Evolutionary conservation across 2,113 vertebrate genomes (phyloP).

Genomic region (Calonectris borealis): DNA sequence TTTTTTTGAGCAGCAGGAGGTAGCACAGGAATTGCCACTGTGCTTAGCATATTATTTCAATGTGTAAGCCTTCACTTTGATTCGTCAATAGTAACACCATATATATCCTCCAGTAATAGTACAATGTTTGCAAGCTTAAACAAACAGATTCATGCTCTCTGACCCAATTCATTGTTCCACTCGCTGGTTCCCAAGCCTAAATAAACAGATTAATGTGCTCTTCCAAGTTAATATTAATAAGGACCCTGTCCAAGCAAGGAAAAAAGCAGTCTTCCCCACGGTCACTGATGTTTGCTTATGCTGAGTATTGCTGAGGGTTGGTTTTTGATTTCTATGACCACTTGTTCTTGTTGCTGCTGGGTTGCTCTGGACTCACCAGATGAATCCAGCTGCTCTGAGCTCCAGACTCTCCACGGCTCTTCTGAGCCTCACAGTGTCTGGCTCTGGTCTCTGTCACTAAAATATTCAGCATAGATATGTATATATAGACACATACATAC

Average conservation of each 20-base stretch:
- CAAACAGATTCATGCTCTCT: background rate
- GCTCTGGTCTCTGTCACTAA: background rate
- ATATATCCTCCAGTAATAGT: background rate
- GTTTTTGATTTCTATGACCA: background rate
- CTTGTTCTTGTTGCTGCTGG: background rate
- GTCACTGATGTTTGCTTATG: background rate
- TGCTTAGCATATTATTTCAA: background rate
- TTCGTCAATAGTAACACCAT: background rate
- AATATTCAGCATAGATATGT: background rate
- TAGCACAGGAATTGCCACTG: background rate
- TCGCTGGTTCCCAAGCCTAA: background rate
- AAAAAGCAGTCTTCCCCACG: rapidly evolving
- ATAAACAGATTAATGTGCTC: background rate
- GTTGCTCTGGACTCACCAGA: background rate
- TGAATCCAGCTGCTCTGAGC: background rate
- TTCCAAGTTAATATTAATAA: constrained; percentile 7
- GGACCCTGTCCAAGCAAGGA: background rate
- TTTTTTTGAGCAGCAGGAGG: background rate
- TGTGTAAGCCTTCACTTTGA: background rate
- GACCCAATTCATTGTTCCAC: background rate
- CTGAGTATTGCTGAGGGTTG: background rate
- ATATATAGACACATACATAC: background rate
- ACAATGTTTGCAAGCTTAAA: background rate
- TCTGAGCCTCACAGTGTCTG: background rate
- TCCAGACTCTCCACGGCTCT: background rate